Evolutionary conservation across 2,888 invertebrate species (phyloP), one percentile per base, ranked within the genome.

Genomic region (Drosophila lacicola): DNA sequence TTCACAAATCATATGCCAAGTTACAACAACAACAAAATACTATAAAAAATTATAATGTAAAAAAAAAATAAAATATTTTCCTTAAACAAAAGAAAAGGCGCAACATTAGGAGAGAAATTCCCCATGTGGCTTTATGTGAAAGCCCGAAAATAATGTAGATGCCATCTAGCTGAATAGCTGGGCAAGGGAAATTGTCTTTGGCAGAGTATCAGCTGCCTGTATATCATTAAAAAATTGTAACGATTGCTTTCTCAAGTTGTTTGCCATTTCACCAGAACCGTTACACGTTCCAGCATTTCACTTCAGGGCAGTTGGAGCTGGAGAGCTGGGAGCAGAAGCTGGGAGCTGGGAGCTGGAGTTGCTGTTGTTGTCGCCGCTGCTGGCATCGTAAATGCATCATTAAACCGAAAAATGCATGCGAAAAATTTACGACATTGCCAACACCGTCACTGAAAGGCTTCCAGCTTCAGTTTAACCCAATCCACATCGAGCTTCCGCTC

Each of bases 341-440:
- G 51, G 29, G n/a, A 41, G 36, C 29, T 46, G 44, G 37, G 4
- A 29, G 54, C 10, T 36, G 37, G 21, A 17, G 39, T 50, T 49
- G 63, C 36, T 68, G 70, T 61, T 76, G 80, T 73, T 74, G 88
- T 68, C 77, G 78, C 78, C 74, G 83, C 71, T 85, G 86, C 41
- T 84, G 73, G 78, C 78, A 82, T 90, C 90, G 89, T 89, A 90
- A 90, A 90, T 88, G 90, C 89, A 88, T 90, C 90, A 90, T 90
- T 89, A 90, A 89, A 86, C 80, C 75, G 78, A 84, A 89, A 89
- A 90, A 86, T 88, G 88, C 90, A 88, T 88, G 86, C 82, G 78
- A 74, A 81, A 80, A 86, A 80, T 90, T 90, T 90, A 90, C 82
- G 90, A 90, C 79, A 70, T 74, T 74, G 61, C 80, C 79, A 80